These are phyloP conservation scores for Acrocephalus kingi DNA, from an alignment of 2,113 vertebrate species.

Conservation along the genomic window DNA sequence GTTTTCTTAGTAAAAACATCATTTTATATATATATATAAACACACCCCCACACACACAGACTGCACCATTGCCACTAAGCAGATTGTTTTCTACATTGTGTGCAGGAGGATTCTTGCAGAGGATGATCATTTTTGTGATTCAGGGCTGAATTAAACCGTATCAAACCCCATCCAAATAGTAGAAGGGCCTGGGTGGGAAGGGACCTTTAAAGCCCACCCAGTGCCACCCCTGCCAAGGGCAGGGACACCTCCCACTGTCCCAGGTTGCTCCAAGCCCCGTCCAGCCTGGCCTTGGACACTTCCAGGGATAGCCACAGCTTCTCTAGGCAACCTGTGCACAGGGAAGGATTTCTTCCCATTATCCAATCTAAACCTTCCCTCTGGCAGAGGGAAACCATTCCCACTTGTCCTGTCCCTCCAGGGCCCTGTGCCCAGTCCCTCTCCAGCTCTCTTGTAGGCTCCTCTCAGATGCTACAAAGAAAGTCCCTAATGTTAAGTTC, in stretches of 20 bases:
- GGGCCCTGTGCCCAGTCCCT: background rate
- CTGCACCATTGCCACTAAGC: background rate
- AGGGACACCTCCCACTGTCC: background rate
- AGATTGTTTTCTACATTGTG: background rate
- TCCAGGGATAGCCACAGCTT: background rate
- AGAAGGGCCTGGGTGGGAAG: background rate
- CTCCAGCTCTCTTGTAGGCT: background rate
- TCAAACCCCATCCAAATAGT: background rate
- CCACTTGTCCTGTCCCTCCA: background rate
- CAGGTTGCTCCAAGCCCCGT: rapidly evolving
- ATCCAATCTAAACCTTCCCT: background rate
- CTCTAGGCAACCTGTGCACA: background rate
- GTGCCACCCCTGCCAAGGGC: background rate
- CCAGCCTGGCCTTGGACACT: background rate
- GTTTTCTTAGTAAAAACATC: background rate
- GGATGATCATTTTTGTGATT: background rate
- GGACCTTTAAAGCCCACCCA: background rate
- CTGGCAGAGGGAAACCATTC: background rate
- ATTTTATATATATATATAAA: too few relatives aligned
- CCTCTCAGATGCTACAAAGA: background rate
- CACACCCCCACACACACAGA: background rate
- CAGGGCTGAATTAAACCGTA: background rate
- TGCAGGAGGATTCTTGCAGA: background rate
- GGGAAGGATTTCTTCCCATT: background rate
- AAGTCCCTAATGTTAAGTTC: background rate